A percentile compares a stretch with the other conserved stretches of the same genome.
These are phyloP conservation scores for Xenentodon cancila DNA, from an alignment of 2,797 vertebrate species.

Conservation along the genomic window DNA sequence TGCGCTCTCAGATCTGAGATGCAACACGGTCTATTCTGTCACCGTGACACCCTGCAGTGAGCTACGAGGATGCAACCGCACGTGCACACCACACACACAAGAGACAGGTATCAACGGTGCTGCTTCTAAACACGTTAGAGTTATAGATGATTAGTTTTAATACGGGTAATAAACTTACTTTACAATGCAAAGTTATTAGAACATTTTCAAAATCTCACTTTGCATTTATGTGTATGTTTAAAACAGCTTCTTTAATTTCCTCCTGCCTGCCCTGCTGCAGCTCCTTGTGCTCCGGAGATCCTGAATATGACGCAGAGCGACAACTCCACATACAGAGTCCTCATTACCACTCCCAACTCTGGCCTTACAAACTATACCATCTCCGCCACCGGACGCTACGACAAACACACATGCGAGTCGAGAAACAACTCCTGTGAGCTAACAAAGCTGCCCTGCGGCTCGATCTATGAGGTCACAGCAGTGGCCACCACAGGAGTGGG, in stretches of 20 bases:
- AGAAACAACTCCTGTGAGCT: constrained; percentile 74
- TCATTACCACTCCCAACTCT: constrained; percentile 80
- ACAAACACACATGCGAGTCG: constrained; percentile 78
- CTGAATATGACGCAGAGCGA: constrained; percentile 81
- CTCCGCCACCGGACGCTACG: constrained; percentile 73
- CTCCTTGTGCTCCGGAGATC: constrained; percentile 92
- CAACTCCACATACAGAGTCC: constrained; percentile 77
- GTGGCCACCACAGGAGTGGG: constrained; percentile 82
- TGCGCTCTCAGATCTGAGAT: constrained; percentile 86
- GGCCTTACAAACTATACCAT: constrained; percentile 81
- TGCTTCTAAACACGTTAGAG: neutral
- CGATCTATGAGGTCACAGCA: constrained; percentile 83
- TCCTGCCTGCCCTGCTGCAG: constrained; percentile 62
- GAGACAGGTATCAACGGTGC: constrained; percentile 83
- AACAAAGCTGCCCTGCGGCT: constrained; percentile 85
- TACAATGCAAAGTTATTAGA: too few species aligned
- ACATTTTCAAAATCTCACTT: too few species aligned
- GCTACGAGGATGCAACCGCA: constrained; percentile 83
- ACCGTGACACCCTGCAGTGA: constrained; percentile 89
- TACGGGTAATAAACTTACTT: too few species aligned
- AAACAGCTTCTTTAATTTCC: constrained; percentile 5
- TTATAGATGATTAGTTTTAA: neutral
- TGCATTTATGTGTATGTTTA: too few species aligned
- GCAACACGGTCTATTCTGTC: constrained; percentile 85
- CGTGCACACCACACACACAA: constrained; percentile 75